A percentile compares a stretch with the other conserved stretches of the same genome.
These are phyloP conservation scores for Artibeus lituratus DNA, from an alignment of 2,797 vertebrate species.

Conservation along the genomic window DNA sequence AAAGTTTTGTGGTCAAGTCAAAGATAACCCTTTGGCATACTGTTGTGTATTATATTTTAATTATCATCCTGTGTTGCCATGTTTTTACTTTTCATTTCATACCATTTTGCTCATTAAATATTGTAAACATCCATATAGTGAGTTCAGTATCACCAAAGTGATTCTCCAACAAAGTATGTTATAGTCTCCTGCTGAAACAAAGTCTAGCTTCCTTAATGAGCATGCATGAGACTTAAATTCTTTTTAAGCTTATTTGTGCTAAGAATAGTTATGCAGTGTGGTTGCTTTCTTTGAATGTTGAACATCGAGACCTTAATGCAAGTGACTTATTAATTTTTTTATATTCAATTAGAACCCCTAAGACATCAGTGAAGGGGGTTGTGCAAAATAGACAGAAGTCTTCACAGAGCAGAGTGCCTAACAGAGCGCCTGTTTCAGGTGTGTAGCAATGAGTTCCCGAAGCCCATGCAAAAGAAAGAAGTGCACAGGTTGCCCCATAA, in stretches of 20 bases:
- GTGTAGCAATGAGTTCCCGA: slow-evolving; percentile 80
- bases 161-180: background rate
- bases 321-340: slow-evolving; percentile 83
- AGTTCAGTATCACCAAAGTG: slow-evolving; percentile 24
- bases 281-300: slow-evolving; percentile 72
- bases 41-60: slow-evolving; percentile 71
- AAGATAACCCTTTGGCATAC: slow-evolving; percentile 43
- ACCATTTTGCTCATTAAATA: slow-evolving; percentile 71
- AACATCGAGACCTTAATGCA: slow-evolving; percentile 70
- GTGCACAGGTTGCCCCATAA: slow-evolving; percentile 58
- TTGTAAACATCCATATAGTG: background rate
- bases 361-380: slow-evolving; percentile 85
- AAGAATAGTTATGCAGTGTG: slow-evolving; percentile 51
- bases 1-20: slow-evolving; percentile 51
- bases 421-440: slow-evolving; percentile 83
- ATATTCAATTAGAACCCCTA: slow-evolving; percentile 86
- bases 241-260: slow-evolving; percentile 53
- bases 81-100: slow-evolving; percentile 78
- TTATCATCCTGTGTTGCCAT: slow-evolving; percentile 69
- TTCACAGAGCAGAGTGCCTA: slow-evolving; percentile 84
- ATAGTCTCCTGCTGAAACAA: background rate
- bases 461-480: slow-evolving; percentile 23
- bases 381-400: slow-evolving; percentile 86
- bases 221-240: background rate
- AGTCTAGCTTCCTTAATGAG: background rate